A percentile compares a stretch with the other conserved stretches of the same genome.
phyloP scores from a whole-genome alignment of 2,797 vertebrate genomes.

The Mycteria americana region DNA sequence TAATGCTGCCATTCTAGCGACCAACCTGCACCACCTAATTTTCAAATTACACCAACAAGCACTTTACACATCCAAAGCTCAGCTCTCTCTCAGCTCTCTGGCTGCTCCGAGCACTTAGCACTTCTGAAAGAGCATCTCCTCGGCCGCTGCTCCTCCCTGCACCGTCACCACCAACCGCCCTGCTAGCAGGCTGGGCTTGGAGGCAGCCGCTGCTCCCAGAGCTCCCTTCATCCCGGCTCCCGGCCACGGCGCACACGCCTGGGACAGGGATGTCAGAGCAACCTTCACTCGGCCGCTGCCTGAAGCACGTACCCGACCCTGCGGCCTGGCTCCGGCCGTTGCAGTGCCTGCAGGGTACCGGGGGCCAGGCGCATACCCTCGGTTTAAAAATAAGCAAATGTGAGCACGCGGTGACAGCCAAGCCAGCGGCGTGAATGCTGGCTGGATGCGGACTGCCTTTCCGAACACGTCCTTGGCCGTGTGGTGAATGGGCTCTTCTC shows the following conservation, averaged over 20 bases:
- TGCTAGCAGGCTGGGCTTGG: neutral
- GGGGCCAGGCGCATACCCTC: neutral
- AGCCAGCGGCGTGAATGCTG: fast-evolving
- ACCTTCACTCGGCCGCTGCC: neutral
- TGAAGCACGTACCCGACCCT: fast-evolving
- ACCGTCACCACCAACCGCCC: neutral
- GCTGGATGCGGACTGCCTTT: neutral
- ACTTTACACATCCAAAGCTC: neutral
- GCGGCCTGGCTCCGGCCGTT: neutral
- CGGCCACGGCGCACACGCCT: neutral
- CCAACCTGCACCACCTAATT: neutral
- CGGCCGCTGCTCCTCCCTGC: neutral
- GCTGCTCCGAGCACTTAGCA: neutral
- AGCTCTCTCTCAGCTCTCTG: neutral
- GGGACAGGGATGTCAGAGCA: neutral
- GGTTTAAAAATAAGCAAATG: neutral
- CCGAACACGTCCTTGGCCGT: fast-evolving
- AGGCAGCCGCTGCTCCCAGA: neutral
- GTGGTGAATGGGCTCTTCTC: neutral
- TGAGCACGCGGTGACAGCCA: neutral
- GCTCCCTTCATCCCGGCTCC: neutral
- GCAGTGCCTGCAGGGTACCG: neutral
- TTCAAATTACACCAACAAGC: too few species aligned
- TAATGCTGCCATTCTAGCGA: neutral
- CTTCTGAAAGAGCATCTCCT: neutral